Evolutionary conservation across 1,140 invertebrate species (phyloP).

Genomic region (Bombus terrestris): DNA sequence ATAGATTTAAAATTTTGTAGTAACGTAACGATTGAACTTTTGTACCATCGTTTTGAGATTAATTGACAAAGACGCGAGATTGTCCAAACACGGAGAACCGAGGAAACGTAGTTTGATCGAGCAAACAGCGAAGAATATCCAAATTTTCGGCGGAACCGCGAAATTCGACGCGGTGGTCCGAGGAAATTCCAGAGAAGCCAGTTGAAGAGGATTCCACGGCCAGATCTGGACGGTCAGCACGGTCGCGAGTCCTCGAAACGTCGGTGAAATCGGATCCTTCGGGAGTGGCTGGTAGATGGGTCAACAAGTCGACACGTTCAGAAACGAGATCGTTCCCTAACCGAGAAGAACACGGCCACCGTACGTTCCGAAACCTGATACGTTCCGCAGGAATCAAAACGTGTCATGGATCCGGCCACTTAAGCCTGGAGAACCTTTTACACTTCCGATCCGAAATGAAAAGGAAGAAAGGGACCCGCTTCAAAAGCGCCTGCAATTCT

Average conservation of each 20-base stretch:
- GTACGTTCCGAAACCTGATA: slow-evolving; percentile 58
- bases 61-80: background rate
- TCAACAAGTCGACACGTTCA: slow-evolving; percentile 70
- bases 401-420: slow-evolving; percentile 53
- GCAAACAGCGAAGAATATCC: background rate
- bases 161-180: slow-evolving; percentile 25
- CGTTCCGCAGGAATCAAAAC: slow-evolving; percentile 57
- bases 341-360: slow-evolving; percentile 9
- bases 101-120: background rate
- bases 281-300: slow-evolving; percentile 56
- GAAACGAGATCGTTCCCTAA: slow-evolving; percentile 44
- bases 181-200: slow-evolving; percentile 14
- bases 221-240: slow-evolving; percentile 1
- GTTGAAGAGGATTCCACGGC: slow-evolving; percentile 29
- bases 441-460: slow-evolving; percentile 53
- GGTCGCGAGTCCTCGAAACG: slow-evolving; percentile 46
- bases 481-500: background rate
- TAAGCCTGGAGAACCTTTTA: slow-evolving; percentile 38
- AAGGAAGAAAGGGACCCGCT: background rate
- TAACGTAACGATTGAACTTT: too few species aligned
- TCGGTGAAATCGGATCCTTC: slow-evolving; percentile 67
- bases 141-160: slow-evolving; percentile 28
- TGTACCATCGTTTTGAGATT: too few species aligned
- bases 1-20: too few species aligned
- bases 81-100: background rate